These are phyloP conservation scores for Xiphophorus hellerii DNA, from an alignment of 2,113 vertebrate species.

Conservation along the genomic window DNA sequence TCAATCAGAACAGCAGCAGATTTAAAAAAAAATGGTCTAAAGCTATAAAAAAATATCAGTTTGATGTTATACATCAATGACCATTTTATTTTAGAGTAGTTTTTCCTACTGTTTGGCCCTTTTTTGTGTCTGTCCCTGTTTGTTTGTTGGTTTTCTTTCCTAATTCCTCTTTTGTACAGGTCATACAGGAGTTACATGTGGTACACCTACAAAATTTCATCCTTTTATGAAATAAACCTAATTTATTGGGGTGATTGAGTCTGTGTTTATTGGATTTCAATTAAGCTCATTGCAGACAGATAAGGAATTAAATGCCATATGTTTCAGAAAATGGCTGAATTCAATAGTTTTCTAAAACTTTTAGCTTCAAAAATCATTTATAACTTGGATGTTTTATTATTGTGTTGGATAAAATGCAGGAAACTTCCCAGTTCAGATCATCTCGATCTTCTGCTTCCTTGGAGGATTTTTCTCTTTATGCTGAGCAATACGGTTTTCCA, in stretches of 20 bases:
- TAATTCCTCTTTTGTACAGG: constrained; percentile 56
- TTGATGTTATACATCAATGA: constrained; percentile 28
- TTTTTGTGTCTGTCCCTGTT: constrained; percentile 2
- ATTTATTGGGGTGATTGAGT: constrained; percentile 63
- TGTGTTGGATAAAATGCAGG: neutral
- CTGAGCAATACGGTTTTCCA: constrained; percentile 64
- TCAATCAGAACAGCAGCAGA: constrained; percentile 2
- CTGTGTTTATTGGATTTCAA: constrained; percentile 6
- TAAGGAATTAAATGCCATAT: neutral
- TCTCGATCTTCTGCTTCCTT: constrained; percentile 40
- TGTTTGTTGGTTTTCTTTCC: constrained; percentile 25
- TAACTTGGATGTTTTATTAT: neutral
- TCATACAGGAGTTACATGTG: constrained; percentile 39
- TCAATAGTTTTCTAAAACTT: neutral
- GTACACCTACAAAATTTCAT: constrained; percentile 45
- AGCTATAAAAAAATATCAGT: neutral
- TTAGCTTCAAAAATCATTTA: neutral
- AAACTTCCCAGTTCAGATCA: constrained; percentile 34
- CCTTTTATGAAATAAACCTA: constrained; percentile 74
- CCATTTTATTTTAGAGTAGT: constrained; percentile 18
- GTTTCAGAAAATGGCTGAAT: neutral
- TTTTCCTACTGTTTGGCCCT: constrained; percentile 7
- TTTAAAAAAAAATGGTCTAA: constrained; percentile 1
- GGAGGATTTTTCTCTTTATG: constrained; percentile 42
- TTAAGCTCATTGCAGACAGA: neutral